These are phyloP conservation scores for Borostomias antarcticus DNA, from an alignment of 2,797 vertebrate genomes.

Conservation along the genomic window DNA sequence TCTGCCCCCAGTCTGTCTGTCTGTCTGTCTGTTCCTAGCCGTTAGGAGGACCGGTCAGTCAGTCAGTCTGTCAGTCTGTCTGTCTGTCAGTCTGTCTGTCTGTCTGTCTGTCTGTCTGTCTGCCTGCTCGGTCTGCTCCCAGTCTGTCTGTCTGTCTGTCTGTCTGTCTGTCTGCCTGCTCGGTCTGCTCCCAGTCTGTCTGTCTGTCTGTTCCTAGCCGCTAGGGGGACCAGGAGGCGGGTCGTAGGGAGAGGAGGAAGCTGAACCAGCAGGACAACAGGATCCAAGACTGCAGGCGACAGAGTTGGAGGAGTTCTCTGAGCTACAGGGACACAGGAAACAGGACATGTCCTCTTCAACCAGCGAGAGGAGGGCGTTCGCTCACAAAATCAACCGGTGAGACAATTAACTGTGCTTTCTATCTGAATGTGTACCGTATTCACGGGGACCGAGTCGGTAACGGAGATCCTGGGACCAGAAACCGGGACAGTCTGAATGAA, in stretches of 20 bases:
- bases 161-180: too few species aligned
- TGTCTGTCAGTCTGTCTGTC: too few species aligned
- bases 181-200: too few species aligned
- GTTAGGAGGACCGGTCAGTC: neutral
- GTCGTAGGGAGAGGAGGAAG: slow-evolving; percentile 71
- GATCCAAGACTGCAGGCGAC: slow-evolving; percentile 16
- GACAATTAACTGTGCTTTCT: slow-evolving; percentile 5
- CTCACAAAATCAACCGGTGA: slow-evolving; percentile 93
- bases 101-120: too few species aligned
- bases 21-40: neutral
- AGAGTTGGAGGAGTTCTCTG: slow-evolving; percentile 45
- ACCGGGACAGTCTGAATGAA: slow-evolving; percentile 16
- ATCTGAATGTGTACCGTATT: too few species aligned
- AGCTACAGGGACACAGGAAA: slow-evolving; percentile 71
- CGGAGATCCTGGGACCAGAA: slow-evolving; percentile 4
- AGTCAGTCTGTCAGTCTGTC: slow-evolving; percentile 45
- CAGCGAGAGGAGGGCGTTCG: slow-evolving; percentile 88
- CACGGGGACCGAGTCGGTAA: neutral
- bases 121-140: neutral
- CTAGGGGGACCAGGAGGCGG: slow-evolving; percentile 72
- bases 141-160: neutral
- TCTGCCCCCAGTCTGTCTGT: neutral
- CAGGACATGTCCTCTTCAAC: slow-evolving; percentile 76
- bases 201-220: too few species aligned
- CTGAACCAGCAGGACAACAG: slow-evolving; percentile 50